Percentiles rank a stretch among this genome's conserved stretches.
phyloP scores from a whole-genome alignment of 2,797 vertebrate genomes.

The Rhinichthys osculus region DNA sequence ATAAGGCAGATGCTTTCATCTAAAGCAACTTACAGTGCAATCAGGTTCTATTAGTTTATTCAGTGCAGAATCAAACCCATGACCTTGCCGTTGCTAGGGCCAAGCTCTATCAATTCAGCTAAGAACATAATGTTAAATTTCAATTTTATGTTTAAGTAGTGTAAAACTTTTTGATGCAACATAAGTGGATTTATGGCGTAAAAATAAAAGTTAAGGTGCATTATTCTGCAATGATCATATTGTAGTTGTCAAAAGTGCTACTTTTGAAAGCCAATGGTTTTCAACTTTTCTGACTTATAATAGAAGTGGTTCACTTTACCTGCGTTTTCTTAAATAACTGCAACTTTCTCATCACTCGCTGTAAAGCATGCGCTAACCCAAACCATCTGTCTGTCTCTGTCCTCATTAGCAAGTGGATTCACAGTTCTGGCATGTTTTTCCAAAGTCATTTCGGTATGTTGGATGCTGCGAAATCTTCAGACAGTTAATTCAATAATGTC shows the following conservation, averaged over 20 bases:
- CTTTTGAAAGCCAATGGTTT: conserved; percentile 11
- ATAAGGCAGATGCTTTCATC: not conserved
- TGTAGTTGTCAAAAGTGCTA: conserved; percentile 12
- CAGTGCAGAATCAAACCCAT: not conserved
- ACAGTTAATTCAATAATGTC: conserved; percentile 13
- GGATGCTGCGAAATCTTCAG: conserved; percentile 5
- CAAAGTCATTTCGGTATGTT: not conserved
- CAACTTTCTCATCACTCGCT: conserved; percentile 15
- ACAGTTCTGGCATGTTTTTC: conserved; percentile 33
- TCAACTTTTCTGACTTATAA: not conserved
- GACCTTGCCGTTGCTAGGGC: not conserved
- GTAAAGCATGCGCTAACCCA: conserved; percentile 6
- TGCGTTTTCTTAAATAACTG: not conserved
- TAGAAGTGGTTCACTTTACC: not conserved
- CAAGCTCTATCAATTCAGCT: not conserved
- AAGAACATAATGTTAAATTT: not conserved
- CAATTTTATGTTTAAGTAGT: not conserved
- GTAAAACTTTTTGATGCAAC: not conserved
- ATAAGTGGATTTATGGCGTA: not conserved
- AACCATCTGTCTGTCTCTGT: conserved; percentile 18
- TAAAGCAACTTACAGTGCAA: not conserved
- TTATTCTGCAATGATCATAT: not conserved
- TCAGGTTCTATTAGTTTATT: not conserved
- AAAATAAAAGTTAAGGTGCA: not conserved
- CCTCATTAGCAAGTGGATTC: conserved; percentile 27